Base-by-base conservation (phyloP, 2,113 vertebrate species). In the Brachyhypopomus occidentalis region DNA sequence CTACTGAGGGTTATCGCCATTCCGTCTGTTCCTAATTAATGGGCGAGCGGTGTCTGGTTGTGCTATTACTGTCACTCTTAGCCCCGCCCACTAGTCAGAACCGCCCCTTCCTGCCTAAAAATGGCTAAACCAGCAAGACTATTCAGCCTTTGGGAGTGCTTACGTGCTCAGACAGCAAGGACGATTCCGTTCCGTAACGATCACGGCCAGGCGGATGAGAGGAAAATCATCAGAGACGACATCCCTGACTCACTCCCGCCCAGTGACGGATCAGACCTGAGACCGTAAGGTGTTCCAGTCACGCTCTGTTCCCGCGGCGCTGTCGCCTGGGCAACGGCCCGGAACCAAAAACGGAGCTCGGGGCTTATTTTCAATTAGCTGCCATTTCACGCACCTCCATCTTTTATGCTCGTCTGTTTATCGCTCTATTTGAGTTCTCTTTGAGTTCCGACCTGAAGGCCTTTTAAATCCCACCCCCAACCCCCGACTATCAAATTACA, bases 21-120 rank as follows among this genome's bases (percentile, higher is more conserved):
- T 86, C 88, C 85, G 85, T 91, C 91, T 93, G 91, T 92, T 93
- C 90, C 91, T 91, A 93, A 92, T 94, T 92, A 93, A 79, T 82
- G 27, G 80, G 56, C 88, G 83, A 90, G 91, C 91, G 87, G 86
- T 85, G 88, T 79, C 84, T 84, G 78, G 77, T 80, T 77, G 34
- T 48, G 77, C 64, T 81, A 75, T 75, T 56, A 11, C 86, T 85
- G 12, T 52, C 45, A 52, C 45, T 2, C 45, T 82, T 77, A 64
- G 58, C 85, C 86, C 86, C 78, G 86, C 45, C 45, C 12, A 52
- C 45, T 52, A 52, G 11, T 11, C 12, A 2, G 8, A 87, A 55
- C 52, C 58, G 55, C 55, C 34, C 52, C 45, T 36, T 74, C 36
- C 12, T 34, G 55, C 25, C 8, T 36, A 14, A 74, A 14, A 58